These are phyloP conservation scores for Autographa pulchrina DNA, from an alignment of 2,888 invertebrate species.

Conservation along the genomic window DNA sequence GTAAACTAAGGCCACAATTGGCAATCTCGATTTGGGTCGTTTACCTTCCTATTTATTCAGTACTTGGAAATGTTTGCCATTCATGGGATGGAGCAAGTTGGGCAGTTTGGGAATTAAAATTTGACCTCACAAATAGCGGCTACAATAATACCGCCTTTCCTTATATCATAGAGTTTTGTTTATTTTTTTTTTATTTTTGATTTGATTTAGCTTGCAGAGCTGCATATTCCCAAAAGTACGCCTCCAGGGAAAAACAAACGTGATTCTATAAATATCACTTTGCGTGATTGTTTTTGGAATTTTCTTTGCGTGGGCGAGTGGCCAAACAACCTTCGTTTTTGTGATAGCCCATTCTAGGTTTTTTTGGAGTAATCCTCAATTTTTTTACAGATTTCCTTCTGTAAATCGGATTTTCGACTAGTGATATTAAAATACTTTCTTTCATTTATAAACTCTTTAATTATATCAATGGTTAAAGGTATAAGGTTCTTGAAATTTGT, in stretches of 20 bases:
- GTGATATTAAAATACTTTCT: neutral
- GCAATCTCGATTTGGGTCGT: constrained; percentile 1
- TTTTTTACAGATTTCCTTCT: neutral
- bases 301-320: constrained; percentile 3
- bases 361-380: neutral
- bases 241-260: neutral
- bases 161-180: neutral
- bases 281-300: neutral
- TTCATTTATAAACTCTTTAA: too few species aligned
- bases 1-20: neutral
- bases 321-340: constrained; percentile 2
- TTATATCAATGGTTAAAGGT: too few species aligned
- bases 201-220: constrained; percentile 7
- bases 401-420: neutral
- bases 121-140: neutral
- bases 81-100: neutral
- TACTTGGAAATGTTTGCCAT: neutral
- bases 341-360: neutral
- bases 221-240: neutral
- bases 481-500: too few species aligned
- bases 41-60: neutral
- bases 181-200: too few species aligned
- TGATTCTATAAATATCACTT: constrained; percentile 6
- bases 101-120: constrained; percentile 4
- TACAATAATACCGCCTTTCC: neutral